Conservation (phyloP, 92 coral and sea anemone genomes). For the Actinostola sp. region DNA sequence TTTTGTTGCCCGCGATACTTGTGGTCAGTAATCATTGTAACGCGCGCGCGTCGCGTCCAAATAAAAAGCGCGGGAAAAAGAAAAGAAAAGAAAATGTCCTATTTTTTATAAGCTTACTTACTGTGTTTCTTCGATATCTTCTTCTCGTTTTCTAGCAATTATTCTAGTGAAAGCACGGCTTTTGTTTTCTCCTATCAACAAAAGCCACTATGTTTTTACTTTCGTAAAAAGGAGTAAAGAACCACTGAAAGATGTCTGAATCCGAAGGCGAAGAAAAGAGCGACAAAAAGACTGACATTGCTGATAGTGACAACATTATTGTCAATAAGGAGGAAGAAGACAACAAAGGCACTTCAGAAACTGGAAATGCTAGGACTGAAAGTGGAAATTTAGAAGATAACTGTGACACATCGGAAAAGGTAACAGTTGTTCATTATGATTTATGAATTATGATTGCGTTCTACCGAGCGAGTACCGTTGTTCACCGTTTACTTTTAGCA, state of each 20-base stretch:
- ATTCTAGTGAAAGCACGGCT: too few relatives aligned
- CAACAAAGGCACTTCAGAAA: background rate
- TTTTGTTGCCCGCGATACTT: constrained; percentile 12
- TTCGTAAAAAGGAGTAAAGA: background rate
- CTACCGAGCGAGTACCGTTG: too few relatives aligned
- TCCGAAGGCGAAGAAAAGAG: background rate
- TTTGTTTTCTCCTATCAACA: background rate
- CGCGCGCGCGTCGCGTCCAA: constrained; percentile 21
- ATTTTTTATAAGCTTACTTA: background rate
- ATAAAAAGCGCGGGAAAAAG: constrained; percentile 63
- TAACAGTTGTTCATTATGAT: too few relatives aligned
- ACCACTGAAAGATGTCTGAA: background rate
- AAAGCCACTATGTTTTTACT: background rate
- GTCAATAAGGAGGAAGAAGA: background rate
- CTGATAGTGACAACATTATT: background rate
- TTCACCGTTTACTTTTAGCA: too few relatives aligned
- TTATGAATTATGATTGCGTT: too few relatives aligned
- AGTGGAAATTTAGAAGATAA: background rate
- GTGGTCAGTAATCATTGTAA: background rate
- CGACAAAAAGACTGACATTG: background rate
- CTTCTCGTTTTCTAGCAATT: background rate
- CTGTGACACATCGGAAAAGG: too few relatives aligned
- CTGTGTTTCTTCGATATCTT: too few relatives aligned
- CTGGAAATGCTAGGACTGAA: background rate
- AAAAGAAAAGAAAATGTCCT: background rate